Base-by-base conservation (phyloP, 2,113 vertebrate species). In the Terrapene triunguis region DNA sequence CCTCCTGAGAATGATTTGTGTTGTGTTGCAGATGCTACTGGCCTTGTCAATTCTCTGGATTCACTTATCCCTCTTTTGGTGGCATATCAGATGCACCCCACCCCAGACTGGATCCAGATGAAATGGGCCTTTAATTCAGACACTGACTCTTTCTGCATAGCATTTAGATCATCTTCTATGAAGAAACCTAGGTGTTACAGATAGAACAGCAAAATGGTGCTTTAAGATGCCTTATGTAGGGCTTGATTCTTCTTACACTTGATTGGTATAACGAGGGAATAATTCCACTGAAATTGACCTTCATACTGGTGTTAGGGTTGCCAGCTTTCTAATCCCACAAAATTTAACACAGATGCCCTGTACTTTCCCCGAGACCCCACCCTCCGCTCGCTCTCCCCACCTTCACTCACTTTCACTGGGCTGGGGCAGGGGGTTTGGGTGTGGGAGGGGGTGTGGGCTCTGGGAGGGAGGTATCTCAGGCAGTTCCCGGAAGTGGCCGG, bases 181-280 rank as follows among this genome's bases (percentile, higher is more conserved):
- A 16, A 3, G 55, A 65, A 12, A 17, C 2, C 1, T 51, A 42
- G 65, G 13, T 2, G 1, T 10, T 11, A 3, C 1, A 21, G 19
- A 21, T 62, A 79, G 10, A 12, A 10, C 27, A 55, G 47, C 74
- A n/a, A 2, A 6, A 51, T 69, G 9, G 80, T 54, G 79, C 82
- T 57, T 86, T 27, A 22, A 87, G 82, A 38, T 78, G 86, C 5
- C 74, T 29, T 65, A 35, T 19, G 16, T 62, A 21, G 78, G 27
- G 47, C 24, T 89, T 74, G 32, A 35, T 65, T 65, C 62, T n/a
- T 38, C 72, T 74, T 74, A 11, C 72, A 74, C 38, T 53, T 57
- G 48, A 65, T 14, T 81, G 89, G 27, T n/a, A 19, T 17, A 35
- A n/a, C 62, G n/a, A 17, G 32, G 62, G 62, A 65, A 32, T 65